A percentile compares a stretch with the other conserved stretches of the same genome.
phyloP scores from a whole-genome alignment of 2,888 invertebrate genomes.

The Phanerotoma sp. region DNA sequence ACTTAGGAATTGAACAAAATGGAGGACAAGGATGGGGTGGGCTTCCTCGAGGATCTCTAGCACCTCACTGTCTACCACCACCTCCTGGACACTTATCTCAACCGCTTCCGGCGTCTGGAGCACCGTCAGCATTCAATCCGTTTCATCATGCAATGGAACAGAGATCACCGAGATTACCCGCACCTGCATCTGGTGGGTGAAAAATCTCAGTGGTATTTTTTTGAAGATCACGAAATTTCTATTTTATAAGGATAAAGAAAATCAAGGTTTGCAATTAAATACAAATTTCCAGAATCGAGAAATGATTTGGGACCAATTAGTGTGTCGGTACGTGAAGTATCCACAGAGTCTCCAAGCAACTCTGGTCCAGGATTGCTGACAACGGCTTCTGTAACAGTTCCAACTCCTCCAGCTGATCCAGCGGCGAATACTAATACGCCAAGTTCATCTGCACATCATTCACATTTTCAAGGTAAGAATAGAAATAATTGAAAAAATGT shows the following conservation, averaged over 20 bases:
- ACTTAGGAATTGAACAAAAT: slow-evolving; percentile 54
- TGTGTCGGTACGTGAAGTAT: slow-evolving; percentile 52
- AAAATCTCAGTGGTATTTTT: too few relatives aligned
- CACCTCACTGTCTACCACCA: slow-evolving; percentile 56
- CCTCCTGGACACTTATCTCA: slow-evolving; percentile 52
- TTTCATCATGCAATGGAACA: slow-evolving; percentile 55
- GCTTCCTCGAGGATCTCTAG: slow-evolving; percentile 50
- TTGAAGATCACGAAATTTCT: too few relatives aligned
- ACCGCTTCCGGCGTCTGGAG: slow-evolving; percentile 43
- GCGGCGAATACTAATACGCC: slow-evolving; percentile 39
- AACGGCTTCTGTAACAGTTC: slow-evolving; percentile 46
- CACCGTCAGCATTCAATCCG: slow-evolving; percentile 54
- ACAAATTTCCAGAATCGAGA: slow-evolving; percentile 44
- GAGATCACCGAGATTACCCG: slow-evolving; percentile 52
- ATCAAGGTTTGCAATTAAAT: background rate
- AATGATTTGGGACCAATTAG: slow-evolving; percentile 52
- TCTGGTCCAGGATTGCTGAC: slow-evolving; percentile 52
- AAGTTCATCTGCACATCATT: slow-evolving; percentile 51
- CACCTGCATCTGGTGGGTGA: slow-evolving; percentile 41
- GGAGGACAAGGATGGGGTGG: slow-evolving; percentile 54
- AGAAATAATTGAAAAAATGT: too few relatives aligned
- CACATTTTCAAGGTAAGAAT: slow-evolving; percentile 53
- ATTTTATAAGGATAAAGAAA: background rate
- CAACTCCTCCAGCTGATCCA: slow-evolving; percentile 50
- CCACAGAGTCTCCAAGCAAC: slow-evolving; percentile 48